Conservation (phyloP, 2,888 invertebrate genomes). For the Drosophila emarginata region DNA sequence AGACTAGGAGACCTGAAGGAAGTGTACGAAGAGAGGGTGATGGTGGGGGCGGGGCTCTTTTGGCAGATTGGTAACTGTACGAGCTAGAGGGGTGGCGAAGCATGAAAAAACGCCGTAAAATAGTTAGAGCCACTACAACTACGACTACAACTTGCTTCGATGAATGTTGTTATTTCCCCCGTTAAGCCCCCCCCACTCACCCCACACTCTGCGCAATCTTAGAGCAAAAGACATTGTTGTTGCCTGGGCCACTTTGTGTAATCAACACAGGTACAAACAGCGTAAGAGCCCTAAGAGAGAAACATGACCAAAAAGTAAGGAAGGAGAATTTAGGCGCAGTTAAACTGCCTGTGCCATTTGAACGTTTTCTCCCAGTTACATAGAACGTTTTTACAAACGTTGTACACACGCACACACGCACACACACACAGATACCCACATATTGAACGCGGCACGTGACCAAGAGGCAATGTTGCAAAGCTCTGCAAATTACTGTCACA, state of each 20-base stretch:
- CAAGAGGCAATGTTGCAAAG: constrained; percentile 9
- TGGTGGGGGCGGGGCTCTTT: constrained; percentile 17
- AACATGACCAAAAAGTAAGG: constrained; percentile 7
- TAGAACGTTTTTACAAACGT: constrained; percentile 24
- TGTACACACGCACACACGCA: constrained; percentile 16
- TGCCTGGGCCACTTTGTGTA: constrained; percentile 49
- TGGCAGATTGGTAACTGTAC: not conserved
- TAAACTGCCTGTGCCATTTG: constrained; percentile 41
- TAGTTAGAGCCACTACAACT: constrained; percentile 48
- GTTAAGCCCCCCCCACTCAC: not conserved
- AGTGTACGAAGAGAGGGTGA: not conserved
- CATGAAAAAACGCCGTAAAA: constrained; percentile 72
- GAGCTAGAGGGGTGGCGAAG: constrained; percentile 46
- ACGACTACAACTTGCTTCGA: constrained; percentile 25
- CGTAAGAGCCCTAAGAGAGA: not conserved
- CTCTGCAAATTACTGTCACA: constrained; percentile 8
- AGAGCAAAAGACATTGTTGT: constrained; percentile 28
- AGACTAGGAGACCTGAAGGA: not conserved
- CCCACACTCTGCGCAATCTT: too few species aligned
- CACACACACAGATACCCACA: not conserved
- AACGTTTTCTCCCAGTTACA: constrained; percentile 25
- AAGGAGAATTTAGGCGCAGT: constrained; percentile 53
- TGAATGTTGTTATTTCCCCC: constrained; percentile 37
- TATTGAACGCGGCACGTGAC: constrained; percentile 2
- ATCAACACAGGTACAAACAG: constrained; percentile 59